Base-by-base conservation (phyloP, 2,888 invertebrate genomes). In the Coenonympha glycerion region DNA sequence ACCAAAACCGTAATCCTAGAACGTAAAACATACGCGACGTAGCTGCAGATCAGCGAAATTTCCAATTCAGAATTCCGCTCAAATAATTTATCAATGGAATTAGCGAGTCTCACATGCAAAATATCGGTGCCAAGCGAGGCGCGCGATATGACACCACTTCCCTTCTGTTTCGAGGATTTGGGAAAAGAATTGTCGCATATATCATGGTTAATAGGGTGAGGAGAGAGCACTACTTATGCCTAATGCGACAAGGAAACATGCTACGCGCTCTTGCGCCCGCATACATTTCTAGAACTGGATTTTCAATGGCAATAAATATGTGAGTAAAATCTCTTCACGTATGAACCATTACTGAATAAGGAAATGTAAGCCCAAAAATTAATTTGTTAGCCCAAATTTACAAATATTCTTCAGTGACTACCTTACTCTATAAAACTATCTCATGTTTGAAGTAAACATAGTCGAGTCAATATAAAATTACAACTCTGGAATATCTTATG, bases 151-250 rank as follows among this genome's bases (percentile, higher is more conserved):
- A 78, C 77, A 69, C 65, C 70, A 69, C 67, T 71, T 74, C 76
- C 79, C 80, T 79, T 79, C 77, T 79, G 82, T 82, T 76, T 72
- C 70, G 69, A 71, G 81, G 84, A 77, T 83, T 84, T 76, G 71
- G 76, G 58, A 75, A 86, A 87, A 86, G 87, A 86, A 87, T 86
- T 70, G 84, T 77, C 84, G 78, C 81, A 86, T 87, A 85, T 84
- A 85, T 87, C 86, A 86, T 78, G 57, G 78, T 86, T 87, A 87
- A 87, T 86, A 86, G 87, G 87, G 85, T 78, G 82, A 74, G 75
- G 82, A 86, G 82, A 84, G 79, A 85, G 82, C 82, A 87, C 85
- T 87, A 82, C 87, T 86, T 86, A 83, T 83, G 82, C 84, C 80
- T 86, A 86, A 86, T 86, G 86, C 79, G 85, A 85, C 83, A 83